A percentile compares a stretch with the other conserved stretches of the same genome.
phyloP scores from a whole-genome alignment of 2,797 vertebrate genomes.

The Sebastes minor region DNA sequence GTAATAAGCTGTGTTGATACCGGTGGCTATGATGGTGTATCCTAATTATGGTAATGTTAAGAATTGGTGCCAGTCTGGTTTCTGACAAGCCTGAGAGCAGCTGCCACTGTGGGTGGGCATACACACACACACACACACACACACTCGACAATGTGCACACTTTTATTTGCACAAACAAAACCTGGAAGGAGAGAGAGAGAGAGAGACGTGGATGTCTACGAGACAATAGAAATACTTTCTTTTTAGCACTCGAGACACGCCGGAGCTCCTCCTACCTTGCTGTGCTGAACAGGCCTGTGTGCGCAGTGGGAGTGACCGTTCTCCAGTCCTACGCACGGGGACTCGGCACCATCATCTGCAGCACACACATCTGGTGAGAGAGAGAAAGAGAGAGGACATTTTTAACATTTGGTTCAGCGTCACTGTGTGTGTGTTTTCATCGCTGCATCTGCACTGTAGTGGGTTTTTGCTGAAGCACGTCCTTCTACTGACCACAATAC shows the following conservation, averaged over 20 bases:
- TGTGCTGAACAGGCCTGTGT: slow-evolving; percentile 85
- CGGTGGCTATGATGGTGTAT: slow-evolving; percentile 66
- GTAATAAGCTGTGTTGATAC: slow-evolving; percentile 79
- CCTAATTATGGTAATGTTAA: slow-evolving; percentile 75
- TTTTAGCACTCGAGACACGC: neutral
- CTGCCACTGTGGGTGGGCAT: slow-evolving; percentile 42
- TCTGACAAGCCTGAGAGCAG: slow-evolving; percentile 52
- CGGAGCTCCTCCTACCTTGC: slow-evolving; percentile 85
- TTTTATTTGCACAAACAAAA: slow-evolving; percentile 19
- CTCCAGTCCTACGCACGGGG: slow-evolving; percentile 84
- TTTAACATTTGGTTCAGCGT: neutral
- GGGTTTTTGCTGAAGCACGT: slow-evolving; percentile 9
- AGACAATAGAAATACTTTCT: slow-evolving; percentile 18
- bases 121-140: neutral
- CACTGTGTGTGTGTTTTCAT: neutral
- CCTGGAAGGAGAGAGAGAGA: neutral
- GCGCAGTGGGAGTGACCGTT: slow-evolving; percentile 76
- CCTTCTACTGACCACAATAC: slow-evolving; percentile 29
- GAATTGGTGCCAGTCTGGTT: slow-evolving; percentile 69
- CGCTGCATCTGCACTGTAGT: neutral
- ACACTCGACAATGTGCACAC: neutral
- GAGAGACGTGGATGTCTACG: neutral
- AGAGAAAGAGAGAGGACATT: neutral
- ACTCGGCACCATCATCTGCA: slow-evolving; percentile 81
- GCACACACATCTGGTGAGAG: slow-evolving; percentile 87